Conservation (phyloP, 2,888 invertebrate genomes). For the Ectemnius cavifrons region DNA sequence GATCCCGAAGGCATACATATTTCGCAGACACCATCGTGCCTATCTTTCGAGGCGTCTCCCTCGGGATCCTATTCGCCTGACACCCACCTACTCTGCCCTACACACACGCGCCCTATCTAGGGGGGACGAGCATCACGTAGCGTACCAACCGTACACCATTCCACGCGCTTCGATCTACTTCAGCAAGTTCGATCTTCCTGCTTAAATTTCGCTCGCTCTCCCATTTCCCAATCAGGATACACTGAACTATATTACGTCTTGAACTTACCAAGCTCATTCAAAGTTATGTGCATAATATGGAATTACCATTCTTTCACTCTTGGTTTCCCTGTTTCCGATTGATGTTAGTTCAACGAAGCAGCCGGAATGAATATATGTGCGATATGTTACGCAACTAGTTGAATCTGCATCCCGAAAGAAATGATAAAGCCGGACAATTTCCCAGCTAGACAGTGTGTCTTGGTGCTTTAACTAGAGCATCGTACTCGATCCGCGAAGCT, state of each 20-base stretch:
- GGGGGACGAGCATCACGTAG: constrained; percentile 58
- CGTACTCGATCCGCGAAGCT: constrained; percentile 65
- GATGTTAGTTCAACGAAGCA: constrained; percentile 40
- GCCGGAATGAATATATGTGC: constrained; percentile 32
- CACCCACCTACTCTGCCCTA: constrained; percentile 43
- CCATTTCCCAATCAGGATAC: background rate
- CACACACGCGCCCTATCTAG: constrained; percentile 43
- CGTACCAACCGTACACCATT: constrained; percentile 57
- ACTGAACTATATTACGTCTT: background rate
- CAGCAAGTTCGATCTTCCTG: constrained; percentile 38
- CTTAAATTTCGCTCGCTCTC: constrained; percentile 34
- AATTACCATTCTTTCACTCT: no score
- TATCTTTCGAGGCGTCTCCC: constrained; percentile 64
- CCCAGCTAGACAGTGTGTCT: constrained; percentile 67
- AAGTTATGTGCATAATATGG: no score
- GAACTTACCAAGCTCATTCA: background rate
- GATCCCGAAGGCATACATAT: constrained; percentile 70
- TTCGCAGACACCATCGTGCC: constrained; percentile 67
- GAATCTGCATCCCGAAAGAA: constrained; percentile 65
- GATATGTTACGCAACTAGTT: constrained; percentile 50
- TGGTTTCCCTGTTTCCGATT: constrained; percentile 34
- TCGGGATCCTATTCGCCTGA: constrained; percentile 58
- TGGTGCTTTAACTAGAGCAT: constrained; percentile 68
- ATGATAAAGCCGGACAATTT: constrained; percentile 72
- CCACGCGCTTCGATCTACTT: constrained; percentile 37